A percentile compares a stretch with the other conserved stretches of the same genome.
Conservation (phyloP, 2,113 vertebrate genomes). For the Perca fluviatilis region DNA sequence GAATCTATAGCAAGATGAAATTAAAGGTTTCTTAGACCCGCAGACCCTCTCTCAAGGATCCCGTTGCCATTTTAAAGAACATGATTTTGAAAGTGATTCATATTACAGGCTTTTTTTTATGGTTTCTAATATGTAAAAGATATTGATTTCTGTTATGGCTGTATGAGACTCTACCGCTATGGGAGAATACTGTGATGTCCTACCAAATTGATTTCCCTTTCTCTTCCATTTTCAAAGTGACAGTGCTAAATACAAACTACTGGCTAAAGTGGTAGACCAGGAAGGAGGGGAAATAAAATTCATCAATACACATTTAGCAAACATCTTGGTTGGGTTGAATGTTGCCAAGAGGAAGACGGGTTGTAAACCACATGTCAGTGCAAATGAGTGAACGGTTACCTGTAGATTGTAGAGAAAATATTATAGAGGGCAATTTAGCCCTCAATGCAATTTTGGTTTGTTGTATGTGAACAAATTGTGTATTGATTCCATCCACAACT, state of each 20-base stretch:
- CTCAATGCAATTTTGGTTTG: slow-evolving; percentile 34
- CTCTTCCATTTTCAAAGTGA: slow-evolving; percentile 42
- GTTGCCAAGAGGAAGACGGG: background rate
- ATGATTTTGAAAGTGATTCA: background rate
- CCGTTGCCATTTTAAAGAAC: slow-evolving; percentile 6
- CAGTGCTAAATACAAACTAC: slow-evolving; percentile 31
- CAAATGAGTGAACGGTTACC: slow-evolving; percentile 36
- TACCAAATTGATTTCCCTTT: slow-evolving; percentile 49
- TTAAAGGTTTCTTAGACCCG: slow-evolving; percentile 12
- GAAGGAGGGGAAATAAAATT: slow-evolving; percentile 37
- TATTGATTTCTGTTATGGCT: slow-evolving; percentile 36
- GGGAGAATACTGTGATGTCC: slow-evolving; percentile 15
- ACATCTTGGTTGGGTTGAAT: slow-evolving; percentile 25
- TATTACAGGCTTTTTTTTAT: background rate
- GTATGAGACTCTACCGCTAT: background rate
- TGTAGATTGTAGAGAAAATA: slow-evolving; percentile 33
- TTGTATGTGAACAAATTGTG: slow-evolving; percentile 48
- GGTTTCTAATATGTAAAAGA: slow-evolving; percentile 36
- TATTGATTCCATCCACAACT: slow-evolving; percentile 56
- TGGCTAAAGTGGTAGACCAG: slow-evolving; percentile 9
- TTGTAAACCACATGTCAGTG: slow-evolving; percentile 3
- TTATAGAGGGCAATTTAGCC: slow-evolving; percentile 7
- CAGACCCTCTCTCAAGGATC: slow-evolving; percentile 7
- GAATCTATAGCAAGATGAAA: slow-evolving; percentile 26
- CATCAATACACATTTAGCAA: slow-evolving; percentile 60